Conservation (phyloP, 2,797 vertebrate genomes). For the Urosaurus nigricauda region DNA sequence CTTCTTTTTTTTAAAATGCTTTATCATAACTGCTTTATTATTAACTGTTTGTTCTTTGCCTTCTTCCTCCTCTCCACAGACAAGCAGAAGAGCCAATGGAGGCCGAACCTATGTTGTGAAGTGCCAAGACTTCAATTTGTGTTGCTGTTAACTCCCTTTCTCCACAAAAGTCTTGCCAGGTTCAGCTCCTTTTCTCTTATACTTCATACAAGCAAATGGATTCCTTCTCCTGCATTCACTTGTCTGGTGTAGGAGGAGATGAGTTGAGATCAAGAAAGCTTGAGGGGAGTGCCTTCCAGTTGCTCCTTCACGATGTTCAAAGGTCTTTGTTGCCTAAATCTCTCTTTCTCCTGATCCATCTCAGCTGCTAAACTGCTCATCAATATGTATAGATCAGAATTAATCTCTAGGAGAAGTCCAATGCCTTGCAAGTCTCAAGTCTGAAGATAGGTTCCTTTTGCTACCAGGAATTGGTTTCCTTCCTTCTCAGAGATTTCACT, state of each 20-base stretch:
- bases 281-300: not conserved
- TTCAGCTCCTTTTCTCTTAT: not conserved
- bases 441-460: too few species aligned
- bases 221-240: not conserved
- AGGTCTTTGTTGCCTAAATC: slow-evolving; percentile 9
- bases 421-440: too few species aligned
- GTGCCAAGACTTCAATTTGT: slow-evolving; percentile 62
- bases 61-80: slow-evolving; percentile 82
- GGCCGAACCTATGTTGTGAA: slow-evolving; percentile 89
- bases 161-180: not conserved
- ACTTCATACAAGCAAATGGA: not conserved
- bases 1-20: too few species aligned
- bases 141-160: slow-evolving; percentile 30
- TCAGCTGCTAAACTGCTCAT: slow-evolving; percentile 39
- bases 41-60: slow-evolving; percentile 43
- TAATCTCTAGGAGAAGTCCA: slow-evolving; percentile 19
- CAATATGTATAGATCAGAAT: slow-evolving; percentile 26
- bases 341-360: slow-evolving; percentile 41
- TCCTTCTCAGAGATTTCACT: not conserved
- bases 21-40: too few species aligned
- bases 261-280: not conserved
- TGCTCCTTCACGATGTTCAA: too few species aligned
- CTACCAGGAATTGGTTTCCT: not conserved
- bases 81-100: slow-evolving; percentile 94
- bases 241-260: not conserved